phyloP scores from a whole-genome alignment of 2,797 vertebrate species.

The Phaenicophaeus curvirostris region DNA sequence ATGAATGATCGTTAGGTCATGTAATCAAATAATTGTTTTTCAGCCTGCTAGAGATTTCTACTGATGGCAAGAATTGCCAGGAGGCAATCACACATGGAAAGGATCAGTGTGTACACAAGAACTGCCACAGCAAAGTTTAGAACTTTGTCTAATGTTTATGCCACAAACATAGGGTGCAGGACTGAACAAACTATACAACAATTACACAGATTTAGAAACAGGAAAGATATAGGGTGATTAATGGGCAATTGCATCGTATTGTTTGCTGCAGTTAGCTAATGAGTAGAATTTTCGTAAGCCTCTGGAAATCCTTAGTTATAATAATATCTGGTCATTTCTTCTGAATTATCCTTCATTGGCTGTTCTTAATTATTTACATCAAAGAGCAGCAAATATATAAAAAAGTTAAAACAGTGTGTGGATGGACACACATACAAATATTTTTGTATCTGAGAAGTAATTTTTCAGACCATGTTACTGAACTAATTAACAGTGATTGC shows the following conservation, averaged over 20 bases:
- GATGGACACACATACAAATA: not conserved
- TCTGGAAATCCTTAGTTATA: not conserved
- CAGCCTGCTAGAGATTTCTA: not conserved
- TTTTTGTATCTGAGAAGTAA: not conserved
- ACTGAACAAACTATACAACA: not conserved
- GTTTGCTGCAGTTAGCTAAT: not conserved
- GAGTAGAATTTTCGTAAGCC: not conserved
- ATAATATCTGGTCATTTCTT: not conserved
- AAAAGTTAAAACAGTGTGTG: not conserved
- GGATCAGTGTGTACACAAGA: not conserved
- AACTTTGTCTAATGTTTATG: not conserved
- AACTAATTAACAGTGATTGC: not conserved
- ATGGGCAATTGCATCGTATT: not conserved
- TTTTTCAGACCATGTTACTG: not conserved
- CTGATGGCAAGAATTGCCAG: not conserved
- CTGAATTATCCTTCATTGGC: not conserved
- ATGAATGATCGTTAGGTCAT: not conserved
- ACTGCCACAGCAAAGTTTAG: not conserved
- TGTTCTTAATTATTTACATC: constrained; percentile 28
- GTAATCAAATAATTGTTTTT: not conserved
- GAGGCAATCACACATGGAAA: not conserved
- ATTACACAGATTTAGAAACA: not conserved
- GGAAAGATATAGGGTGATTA: not conserved
- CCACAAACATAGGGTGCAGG: not conserved
- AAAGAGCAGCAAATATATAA: not conserved